phyloP scores from a whole-genome alignment of 2,888 invertebrate species.

The Sarcophaga rosellei region DNA sequence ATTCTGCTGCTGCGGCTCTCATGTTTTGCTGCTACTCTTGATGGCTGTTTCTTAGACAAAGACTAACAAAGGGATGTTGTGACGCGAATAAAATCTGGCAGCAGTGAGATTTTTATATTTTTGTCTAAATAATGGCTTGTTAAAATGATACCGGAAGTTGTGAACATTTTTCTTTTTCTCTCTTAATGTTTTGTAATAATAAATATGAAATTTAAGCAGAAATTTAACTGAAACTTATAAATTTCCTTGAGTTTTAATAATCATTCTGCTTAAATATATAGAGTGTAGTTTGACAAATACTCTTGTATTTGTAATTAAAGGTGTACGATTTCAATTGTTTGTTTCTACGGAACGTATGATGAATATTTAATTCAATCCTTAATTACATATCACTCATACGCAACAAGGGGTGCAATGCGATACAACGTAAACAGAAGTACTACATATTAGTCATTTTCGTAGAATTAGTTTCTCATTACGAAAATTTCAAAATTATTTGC shows the following conservation, averaged over 20 bases:
- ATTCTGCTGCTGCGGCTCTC: conserved; percentile 23
- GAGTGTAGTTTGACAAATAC: too few relatives aligned
- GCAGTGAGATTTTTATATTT: not conserved
- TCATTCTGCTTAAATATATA: too few relatives aligned
- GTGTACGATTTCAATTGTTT: not conserved
- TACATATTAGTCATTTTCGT: too few relatives aligned
- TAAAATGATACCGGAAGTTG: not conserved
- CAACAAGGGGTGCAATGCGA: not conserved
- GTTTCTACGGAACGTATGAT: not conserved
- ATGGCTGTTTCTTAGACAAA: not conserved
- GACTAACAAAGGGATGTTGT: not conserved
- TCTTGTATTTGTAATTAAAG: not conserved
- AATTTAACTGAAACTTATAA: too few relatives aligned
- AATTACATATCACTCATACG: not conserved
- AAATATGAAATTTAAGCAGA: not conserved
- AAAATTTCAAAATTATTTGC: too few relatives aligned
- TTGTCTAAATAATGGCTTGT: not conserved
- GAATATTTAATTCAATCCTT: not conserved
- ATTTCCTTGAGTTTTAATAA: too few relatives aligned
- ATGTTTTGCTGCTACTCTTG: not conserved
- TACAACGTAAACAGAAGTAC: not conserved
- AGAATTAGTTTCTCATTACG: too few relatives aligned
- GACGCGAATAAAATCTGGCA: not conserved
- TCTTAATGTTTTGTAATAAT: not conserved
- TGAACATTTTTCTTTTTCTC: not conserved